phyloP scores from a whole-genome alignment of 2,888 invertebrate genomes.

The Apotomis capreana region DNA sequence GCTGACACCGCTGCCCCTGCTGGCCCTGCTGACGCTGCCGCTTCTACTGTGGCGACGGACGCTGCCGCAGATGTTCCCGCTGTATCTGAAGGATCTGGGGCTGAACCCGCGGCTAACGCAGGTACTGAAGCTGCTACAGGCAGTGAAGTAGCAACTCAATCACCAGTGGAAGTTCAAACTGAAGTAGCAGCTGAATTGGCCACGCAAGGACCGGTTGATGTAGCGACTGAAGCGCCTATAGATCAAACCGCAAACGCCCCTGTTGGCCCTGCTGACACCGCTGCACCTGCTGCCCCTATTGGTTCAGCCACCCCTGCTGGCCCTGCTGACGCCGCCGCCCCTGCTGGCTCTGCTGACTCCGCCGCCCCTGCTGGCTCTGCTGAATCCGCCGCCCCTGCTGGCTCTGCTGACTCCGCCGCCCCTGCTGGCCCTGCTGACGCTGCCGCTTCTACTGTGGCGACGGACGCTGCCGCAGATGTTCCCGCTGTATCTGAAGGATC shows the following conservation, averaged over 20 bases:
- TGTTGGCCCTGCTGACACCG: too few species aligned
- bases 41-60: slow-evolving; percentile 7
- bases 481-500: slow-evolving; percentile 14
- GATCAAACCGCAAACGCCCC: slow-evolving; percentile 9
- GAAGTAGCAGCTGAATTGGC: slow-evolving; percentile 1
- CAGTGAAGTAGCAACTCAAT: slow-evolving; percentile 7
- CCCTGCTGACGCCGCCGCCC: slow-evolving; percentile 2
- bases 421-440: background rate
- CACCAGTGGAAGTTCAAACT: slow-evolving; percentile 9
- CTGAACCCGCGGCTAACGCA: slow-evolving; percentile 2
- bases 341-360: slow-evolving; percentile 6
- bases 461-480: slow-evolving; percentile 15
- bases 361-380: background rate
- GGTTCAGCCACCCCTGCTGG: background rate
- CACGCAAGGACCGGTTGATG: slow-evolving; percentile 15
- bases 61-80: slow-evolving; percentile 15
- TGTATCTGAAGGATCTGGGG: slow-evolving; percentile 19
- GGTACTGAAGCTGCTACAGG: slow-evolving; percentile 20
- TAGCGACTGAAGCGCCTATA: slow-evolving; percentile 22
- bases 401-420: background rate
- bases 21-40: background rate
- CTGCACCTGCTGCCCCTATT: background rate
- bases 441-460: slow-evolving; percentile 8
- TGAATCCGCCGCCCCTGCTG: slow-evolving; percentile 4
- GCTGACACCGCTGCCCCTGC: background rate